A percentile compares a stretch with the other conserved stretches of the same genome.
Conservation (phyloP, 2,888 invertebrate genomes). For the Odontocerum albicorne region DNA sequence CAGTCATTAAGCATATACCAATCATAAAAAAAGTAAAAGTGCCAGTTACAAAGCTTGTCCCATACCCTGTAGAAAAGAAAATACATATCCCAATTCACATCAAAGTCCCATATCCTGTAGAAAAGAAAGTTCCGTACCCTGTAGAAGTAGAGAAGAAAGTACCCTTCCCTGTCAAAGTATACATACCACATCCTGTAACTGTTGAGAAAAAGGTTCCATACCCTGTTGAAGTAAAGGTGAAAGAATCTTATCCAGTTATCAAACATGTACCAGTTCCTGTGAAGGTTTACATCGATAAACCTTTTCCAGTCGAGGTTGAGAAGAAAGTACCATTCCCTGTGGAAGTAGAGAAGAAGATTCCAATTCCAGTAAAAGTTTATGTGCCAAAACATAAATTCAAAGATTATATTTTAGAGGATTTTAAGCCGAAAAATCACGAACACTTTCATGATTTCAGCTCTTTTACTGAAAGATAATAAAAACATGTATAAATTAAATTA, state of each 20-base stretch:
- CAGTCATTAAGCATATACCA: slow-evolving; percentile 51
- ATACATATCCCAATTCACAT: too few relatives aligned
- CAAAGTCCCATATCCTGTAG: slow-evolving; percentile 48
- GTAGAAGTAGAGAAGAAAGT: slow-evolving; percentile 52
- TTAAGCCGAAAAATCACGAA: too few relatives aligned
- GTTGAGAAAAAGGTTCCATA: slow-evolving; percentile 39
- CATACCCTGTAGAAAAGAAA: slow-evolving; percentile 53
- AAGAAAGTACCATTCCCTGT: slow-evolving; percentile 45
- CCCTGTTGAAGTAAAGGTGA: slow-evolving; percentile 46
- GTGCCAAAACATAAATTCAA: slow-evolving; percentile 38
- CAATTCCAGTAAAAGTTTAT: slow-evolving; percentile 41
- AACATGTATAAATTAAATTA: too few relatives aligned
- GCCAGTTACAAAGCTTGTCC: slow-evolving; percentile 53
- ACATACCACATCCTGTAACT: slow-evolving; percentile 40
- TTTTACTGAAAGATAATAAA: too few relatives aligned
- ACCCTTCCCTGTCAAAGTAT: slow-evolving; percentile 40
- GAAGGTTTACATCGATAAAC: slow-evolving; percentile 35
- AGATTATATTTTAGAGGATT: too few relatives aligned
- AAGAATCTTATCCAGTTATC: slow-evolving; percentile 47
- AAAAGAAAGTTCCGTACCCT: slow-evolving; percentile 51
- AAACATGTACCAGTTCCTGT: slow-evolving; percentile 38
- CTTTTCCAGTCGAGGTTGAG: slow-evolving; percentile 12
- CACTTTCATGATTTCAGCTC: too few relatives aligned
- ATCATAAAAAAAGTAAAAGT: too few relatives aligned
- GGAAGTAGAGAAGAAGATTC: slow-evolving; percentile 41